phyloP scores from a whole-genome alignment of 1,140 invertebrate species.

The Caligus rogercresseyi region DNA sequence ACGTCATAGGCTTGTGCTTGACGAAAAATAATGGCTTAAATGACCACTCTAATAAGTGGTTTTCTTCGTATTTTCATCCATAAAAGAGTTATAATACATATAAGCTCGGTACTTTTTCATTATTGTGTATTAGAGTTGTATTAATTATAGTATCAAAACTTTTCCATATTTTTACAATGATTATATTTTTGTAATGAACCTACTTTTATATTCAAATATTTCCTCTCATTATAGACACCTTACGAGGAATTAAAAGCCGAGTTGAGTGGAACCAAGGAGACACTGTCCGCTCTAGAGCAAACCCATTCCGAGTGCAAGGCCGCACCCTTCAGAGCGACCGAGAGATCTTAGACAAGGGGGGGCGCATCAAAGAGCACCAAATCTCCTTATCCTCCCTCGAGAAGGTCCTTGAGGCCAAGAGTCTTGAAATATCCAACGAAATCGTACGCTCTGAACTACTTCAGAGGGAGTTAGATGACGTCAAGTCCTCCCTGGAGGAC shows the following conservation, averaged over 20 bases:
- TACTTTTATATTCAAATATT: no score
- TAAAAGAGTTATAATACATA: no score
- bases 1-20: no score
- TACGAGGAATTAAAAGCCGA: not conserved
- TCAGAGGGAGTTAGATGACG: not conserved
- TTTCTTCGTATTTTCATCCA: no score
- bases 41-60: no score
- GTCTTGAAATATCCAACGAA: slow-evolving; percentile 2
- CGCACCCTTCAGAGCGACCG: not conserved
- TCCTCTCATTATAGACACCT: not conserved
- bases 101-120: no score
- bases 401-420: slow-evolving; percentile 3
- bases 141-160: no score
- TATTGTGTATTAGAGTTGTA: no score
- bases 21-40: no score
- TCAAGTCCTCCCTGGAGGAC: not conserved
- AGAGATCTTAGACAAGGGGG: slow-evolving; percentile 6
- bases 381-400: not conserved
- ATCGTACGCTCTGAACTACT: not conserved
- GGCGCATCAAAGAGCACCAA: not conserved
- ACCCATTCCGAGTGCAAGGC: slow-evolving; percentile 2
- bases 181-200: no score
- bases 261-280: not conserved
- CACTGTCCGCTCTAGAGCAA: not conserved
- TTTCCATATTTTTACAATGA: no score